These are phyloP conservation scores for Chaetorhynchus papuensis DNA, from an alignment of 2,113 vertebrate species.

Conservation along the genomic window DNA sequence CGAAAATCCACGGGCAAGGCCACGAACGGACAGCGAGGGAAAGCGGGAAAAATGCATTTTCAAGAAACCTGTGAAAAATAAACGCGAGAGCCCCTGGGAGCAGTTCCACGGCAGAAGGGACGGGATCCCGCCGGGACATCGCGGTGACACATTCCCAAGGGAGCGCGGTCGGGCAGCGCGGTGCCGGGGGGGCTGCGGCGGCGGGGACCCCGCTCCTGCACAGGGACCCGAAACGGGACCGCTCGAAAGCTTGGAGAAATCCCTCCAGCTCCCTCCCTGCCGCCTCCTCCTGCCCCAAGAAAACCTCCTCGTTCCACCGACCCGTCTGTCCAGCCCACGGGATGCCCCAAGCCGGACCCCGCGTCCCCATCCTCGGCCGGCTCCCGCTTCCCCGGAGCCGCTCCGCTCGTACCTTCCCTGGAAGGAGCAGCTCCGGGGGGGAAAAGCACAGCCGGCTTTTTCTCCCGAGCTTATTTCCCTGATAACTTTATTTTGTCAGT, in stretches of 20 bases:
- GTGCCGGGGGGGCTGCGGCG: not conserved
- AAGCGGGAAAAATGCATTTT: not conserved
- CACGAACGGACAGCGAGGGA: not conserved
- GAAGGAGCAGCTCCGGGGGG: not conserved
- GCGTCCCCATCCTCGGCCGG: not conserved
- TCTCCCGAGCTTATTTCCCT: not conserved
- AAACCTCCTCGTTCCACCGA: not conserved
- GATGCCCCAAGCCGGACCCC: not conserved
- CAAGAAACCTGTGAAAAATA: not conserved
- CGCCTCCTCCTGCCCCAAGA: not conserved
- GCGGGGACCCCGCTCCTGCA: not conserved
- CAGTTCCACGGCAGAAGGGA: not conserved
- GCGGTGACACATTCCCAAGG: not conserved
- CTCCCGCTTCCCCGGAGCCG: not conserved
- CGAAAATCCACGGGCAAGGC: not conserved
- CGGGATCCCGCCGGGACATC: not conserved
- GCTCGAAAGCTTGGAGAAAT: not conserved
- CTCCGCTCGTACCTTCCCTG: not conserved
- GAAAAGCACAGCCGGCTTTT: not conserved
- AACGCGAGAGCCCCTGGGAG: not conserved
- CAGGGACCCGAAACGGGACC: not conserved
- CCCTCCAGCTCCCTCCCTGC: not conserved
- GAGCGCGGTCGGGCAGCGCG: not conserved
- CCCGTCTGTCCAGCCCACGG: not conserved
- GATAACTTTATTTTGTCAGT: not conserved